Conservation (phyloP, 2,888 invertebrate species). For the Plusia festucae region DNA sequence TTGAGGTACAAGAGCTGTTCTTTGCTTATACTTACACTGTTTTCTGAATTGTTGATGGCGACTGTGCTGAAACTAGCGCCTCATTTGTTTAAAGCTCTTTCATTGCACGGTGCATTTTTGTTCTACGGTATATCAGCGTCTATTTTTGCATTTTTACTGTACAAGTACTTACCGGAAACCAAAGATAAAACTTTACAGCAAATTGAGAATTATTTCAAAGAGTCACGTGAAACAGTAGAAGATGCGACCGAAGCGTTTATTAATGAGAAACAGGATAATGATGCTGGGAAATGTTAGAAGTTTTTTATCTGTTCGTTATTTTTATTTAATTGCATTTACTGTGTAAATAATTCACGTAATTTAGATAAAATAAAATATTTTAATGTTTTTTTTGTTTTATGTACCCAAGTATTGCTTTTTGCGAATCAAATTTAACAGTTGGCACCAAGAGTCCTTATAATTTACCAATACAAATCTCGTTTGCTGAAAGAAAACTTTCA, state of each 20-base stretch:
- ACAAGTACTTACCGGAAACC: conserved; percentile 69
- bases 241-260: conserved; percentile 57
- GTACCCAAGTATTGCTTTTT: no score
- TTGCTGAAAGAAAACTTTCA: no score
- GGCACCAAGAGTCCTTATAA: no score
- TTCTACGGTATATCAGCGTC: conserved; percentile 67
- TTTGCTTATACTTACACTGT: conserved; percentile 64
- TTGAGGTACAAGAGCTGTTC: conserved; percentile 68
- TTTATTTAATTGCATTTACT: conserved; percentile 48
- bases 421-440: no score
- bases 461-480: conserved; percentile 6
- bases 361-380: conserved; percentile 37
- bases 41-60: conserved; percentile 67
- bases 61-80: conserved; percentile 71
- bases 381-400: conserved; percentile 31
- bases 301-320: conserved; percentile 44
- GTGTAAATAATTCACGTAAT: conserved; percentile 47
- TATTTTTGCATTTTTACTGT: conserved; percentile 64
- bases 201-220: conserved; percentile 68
- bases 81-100: conserved; percentile 64
- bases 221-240: conserved; percentile 48
- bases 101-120: conserved; percentile 70
- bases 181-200: conserved; percentile 72
- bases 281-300: conserved; percentile 44
- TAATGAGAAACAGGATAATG: conserved; percentile 43